phyloP scores from a whole-genome alignment of 2,113 vertebrate species.

The Myodes glareolus region DNA sequence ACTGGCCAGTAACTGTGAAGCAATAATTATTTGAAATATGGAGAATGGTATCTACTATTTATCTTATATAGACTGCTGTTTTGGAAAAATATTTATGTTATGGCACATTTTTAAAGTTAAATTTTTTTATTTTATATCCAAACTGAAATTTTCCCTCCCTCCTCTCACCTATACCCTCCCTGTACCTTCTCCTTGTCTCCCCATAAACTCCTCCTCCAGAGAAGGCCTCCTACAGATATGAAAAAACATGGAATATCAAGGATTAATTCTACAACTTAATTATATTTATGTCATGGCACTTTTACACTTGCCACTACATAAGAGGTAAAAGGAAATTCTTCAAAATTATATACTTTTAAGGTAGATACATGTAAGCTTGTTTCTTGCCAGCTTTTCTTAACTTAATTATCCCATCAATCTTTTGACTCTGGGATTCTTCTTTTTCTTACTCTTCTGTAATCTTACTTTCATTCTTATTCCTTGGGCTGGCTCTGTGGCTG shows the following conservation, averaged over 20 bases:
- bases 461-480: too few relatives aligned
- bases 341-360: background rate
- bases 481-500: too few relatives aligned
- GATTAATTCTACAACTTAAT: background rate
- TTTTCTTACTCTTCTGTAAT: too few relatives aligned
- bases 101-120: background rate
- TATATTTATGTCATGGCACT: background rate
- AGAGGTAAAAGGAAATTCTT: background rate
- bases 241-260: background rate
- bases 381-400: too few relatives aligned
- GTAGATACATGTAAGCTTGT: background rate
- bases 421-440: too few relatives aligned
- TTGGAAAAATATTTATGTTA: background rate
- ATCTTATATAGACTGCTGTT: background rate
- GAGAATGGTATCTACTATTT: constrained; percentile 8
- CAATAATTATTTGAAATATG: constrained; percentile 27
- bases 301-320: background rate
- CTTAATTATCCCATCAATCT: too few relatives aligned
- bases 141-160: too few relatives aligned
- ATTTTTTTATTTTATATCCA: background rate
- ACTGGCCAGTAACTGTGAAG: background rate
- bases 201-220: background rate
- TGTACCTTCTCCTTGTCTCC: too few relatives aligned
- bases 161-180: too few relatives aligned
- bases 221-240: background rate